phyloP scores from a whole-genome alignment of 2,797 vertebrate genomes.

The Arremon brunneinucha region DNA sequence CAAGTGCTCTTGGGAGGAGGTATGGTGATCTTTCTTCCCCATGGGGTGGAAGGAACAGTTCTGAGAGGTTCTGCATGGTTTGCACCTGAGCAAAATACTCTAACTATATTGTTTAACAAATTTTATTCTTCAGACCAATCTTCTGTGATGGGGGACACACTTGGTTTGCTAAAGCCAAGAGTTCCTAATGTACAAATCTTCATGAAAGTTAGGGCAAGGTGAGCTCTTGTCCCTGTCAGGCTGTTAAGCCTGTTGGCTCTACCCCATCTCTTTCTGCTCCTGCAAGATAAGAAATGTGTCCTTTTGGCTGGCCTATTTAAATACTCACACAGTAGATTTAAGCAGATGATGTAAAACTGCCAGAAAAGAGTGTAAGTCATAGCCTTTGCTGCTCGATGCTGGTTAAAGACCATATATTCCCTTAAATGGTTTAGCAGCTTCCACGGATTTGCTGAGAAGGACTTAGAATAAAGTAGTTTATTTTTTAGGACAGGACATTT shows the following conservation, averaged over 20 bases:
- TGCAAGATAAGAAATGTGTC: not conserved
- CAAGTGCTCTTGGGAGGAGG: not conserved
- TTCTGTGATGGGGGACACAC: not conserved
- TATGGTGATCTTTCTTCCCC: not conserved
- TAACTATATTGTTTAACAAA: not conserved
- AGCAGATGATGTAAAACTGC: not conserved
- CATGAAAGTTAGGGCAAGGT: not conserved
- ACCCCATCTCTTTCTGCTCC: not conserved
- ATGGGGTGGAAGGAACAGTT: not conserved
- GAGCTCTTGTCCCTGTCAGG: not conserved
- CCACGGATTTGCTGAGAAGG: not conserved
- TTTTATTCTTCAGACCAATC: not conserved
- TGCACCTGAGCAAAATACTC: not conserved
- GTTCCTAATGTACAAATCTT: not conserved
- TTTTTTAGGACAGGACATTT: slow-evolving; percentile 29
- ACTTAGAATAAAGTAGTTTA: slow-evolving; percentile 28
- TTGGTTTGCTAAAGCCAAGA: not conserved
- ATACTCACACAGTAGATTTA: not conserved
- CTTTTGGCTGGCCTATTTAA: not conserved
- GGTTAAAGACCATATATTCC: not conserved
- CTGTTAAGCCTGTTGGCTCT: not conserved
- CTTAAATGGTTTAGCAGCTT: slow-evolving; percentile 30
- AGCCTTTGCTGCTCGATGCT: not conserved
- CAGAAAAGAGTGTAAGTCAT: not conserved
- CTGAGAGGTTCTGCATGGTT: not conserved